Evolutionary conservation across 2,888 invertebrate genomes (phyloP).

Genomic region (Caenorhabditis auriculariae): DNA sequence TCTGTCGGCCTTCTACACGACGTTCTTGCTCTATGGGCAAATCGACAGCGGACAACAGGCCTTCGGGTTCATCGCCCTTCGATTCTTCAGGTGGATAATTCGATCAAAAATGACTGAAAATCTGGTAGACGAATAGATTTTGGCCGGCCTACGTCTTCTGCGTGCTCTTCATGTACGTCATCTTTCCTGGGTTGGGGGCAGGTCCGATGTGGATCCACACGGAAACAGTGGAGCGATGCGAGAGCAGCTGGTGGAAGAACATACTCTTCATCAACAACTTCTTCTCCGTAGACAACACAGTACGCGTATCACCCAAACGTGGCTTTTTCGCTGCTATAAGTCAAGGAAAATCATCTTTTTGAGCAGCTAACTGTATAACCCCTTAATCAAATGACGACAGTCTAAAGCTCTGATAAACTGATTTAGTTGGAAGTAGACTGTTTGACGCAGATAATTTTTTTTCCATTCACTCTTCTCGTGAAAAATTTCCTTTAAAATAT

Average conservation of each 20-base stretch:
- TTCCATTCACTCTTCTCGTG: too few species aligned
- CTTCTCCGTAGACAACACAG: conserved; percentile 50
- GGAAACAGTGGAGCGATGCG: conserved; percentile 51
- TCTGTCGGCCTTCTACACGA: conserved; percentile 49
- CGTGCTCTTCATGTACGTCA: conserved; percentile 47
- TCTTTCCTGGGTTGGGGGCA: conserved; percentile 50
- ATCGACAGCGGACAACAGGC: conserved; percentile 9
- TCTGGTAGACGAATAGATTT: conserved; percentile 36
- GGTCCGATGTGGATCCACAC: conserved; percentile 63
- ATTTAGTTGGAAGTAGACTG: too few species aligned
- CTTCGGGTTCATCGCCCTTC: conserved; percentile 17
- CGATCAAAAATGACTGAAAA: neutral
- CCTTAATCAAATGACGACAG: too few species aligned
- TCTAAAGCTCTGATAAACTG: too few species aligned
- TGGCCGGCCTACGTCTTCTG: conserved; percentile 57
- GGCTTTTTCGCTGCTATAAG: too few species aligned
- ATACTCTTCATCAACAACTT: conserved; percentile 63
- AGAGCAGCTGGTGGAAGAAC: conserved; percentile 59
- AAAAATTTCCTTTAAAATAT: too few species aligned
- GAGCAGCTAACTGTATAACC: too few species aligned
- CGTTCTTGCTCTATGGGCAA: conserved; percentile 38
- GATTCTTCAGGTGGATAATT: conserved; percentile 23
- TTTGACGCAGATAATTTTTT: too few species aligned
- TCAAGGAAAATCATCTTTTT: neutral
- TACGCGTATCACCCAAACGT: conserved; percentile 11